A percentile compares a stretch with the other conserved stretches of the same genome.
Conservation (phyloP, 2,888 invertebrate genomes). For the Sinopyrophorus schimmeli region DNA sequence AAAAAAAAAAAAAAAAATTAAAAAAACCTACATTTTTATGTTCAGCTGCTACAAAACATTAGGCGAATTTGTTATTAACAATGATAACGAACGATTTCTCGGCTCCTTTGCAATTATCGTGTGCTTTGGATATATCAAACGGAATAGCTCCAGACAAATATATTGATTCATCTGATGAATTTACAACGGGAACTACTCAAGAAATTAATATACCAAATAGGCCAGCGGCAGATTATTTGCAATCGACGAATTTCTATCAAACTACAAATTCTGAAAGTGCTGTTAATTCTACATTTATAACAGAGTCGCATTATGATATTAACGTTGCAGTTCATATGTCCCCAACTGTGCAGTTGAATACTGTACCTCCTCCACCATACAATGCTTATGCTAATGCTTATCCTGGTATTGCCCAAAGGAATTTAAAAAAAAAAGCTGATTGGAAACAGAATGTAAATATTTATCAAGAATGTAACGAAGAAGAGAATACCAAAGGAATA, state of each 20-base stretch:
- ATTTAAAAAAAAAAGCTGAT: too few relatives aligned
- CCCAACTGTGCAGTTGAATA: conserved; percentile 34
- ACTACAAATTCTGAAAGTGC: neutral
- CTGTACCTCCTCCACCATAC: conserved; percentile 42
- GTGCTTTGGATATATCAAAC: conserved; percentile 5
- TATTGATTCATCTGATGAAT: conserved; percentile 13
- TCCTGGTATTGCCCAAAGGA: too few relatives aligned
- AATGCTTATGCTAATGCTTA: conserved; percentile 36
- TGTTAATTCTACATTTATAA: neutral
- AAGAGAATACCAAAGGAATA: neutral
- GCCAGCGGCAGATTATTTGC: conserved; percentile 5
- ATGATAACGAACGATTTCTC: conserved; percentile 23
- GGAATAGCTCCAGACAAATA: conserved; percentile 14
- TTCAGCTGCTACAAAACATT: too few relatives aligned
- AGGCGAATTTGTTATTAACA: too few relatives aligned
- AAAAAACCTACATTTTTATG: too few relatives aligned
- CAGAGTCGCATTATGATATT: conserved; percentile 18
- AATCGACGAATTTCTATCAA: neutral
- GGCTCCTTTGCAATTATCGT: conserved; percentile 13
- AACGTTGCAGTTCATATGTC: conserved; percentile 26
- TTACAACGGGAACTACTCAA: conserved; percentile 4
- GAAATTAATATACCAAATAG: conserved; percentile 1
- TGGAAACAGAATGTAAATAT: conserved; percentile 31
- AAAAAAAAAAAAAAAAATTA: too few relatives aligned
- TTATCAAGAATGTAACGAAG: too few relatives aligned